These are phyloP conservation scores for Ptychoptera albimana DNA, from an alignment of 2,888 invertebrate genomes.

Conservation along the genomic window DNA sequence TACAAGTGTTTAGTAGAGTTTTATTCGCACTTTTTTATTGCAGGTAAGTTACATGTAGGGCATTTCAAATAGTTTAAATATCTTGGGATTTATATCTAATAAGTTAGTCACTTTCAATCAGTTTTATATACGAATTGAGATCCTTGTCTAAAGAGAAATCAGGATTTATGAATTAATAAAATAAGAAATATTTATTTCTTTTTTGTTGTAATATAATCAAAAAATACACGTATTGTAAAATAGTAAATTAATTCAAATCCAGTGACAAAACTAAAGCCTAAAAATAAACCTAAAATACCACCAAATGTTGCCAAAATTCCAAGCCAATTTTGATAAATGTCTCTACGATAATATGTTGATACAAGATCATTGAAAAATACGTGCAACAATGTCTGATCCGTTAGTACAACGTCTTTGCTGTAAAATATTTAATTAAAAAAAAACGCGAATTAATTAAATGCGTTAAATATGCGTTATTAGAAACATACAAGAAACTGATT, in stretches of 20 bases:
- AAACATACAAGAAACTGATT: constrained; percentile 34
- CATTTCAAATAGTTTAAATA: too few species aligned
- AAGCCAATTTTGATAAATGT: constrained; percentile 52
- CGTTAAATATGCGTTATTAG: neutral
- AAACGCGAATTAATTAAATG: neutral
- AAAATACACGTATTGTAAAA: constrained; percentile 36
- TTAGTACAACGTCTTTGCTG: constrained; percentile 31
- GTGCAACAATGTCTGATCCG: constrained; percentile 41
- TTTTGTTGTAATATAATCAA: constrained; percentile 24
- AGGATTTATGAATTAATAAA: too few species aligned
- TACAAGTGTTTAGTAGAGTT: too few species aligned
- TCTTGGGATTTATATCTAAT: too few species aligned
- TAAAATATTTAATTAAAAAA: constrained; percentile 12
- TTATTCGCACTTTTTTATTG: too few species aligned
- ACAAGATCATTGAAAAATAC: constrained; percentile 51
- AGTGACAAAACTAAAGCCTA: constrained; percentile 54
- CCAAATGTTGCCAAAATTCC: constrained; percentile 55
- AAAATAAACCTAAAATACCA: constrained; percentile 48
- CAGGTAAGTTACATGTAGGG: too few species aligned
- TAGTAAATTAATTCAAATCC: constrained; percentile 49
- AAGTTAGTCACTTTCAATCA: too few species aligned
- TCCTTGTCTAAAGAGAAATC: too few species aligned
- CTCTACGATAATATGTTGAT: constrained; percentile 46
- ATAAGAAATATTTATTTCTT: too few species aligned
- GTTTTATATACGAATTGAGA: too few species aligned